A percentile compares a stretch with the other conserved stretches of the same genome.
These are phyloP conservation scores for Auanema freiburgensis DNA, from an alignment of 2,888 invertebrate species.

Conservation along the genomic window DNA sequence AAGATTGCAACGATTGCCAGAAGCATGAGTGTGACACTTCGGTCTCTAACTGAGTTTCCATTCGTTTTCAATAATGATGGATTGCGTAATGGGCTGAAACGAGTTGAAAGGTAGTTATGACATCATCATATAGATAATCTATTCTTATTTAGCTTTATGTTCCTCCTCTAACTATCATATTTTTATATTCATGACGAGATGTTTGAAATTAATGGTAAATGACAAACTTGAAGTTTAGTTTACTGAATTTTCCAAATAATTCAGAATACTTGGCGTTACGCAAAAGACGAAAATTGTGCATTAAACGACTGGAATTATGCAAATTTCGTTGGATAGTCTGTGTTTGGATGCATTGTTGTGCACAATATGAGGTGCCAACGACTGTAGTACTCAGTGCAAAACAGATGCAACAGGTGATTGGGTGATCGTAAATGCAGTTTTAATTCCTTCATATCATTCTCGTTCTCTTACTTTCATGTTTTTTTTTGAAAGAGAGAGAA, in stretches of 20 bases:
- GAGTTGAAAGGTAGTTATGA: neutral
- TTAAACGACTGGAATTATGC: conserved; percentile 31
- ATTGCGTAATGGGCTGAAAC: conserved; percentile 38
- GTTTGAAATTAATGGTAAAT: conserved; percentile 31
- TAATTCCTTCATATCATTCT: too few species aligned
- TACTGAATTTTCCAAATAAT: conserved; percentile 51
- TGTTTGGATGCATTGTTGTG: neutral
- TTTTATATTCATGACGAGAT: neutral
- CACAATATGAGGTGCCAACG: conserved; percentile 6
- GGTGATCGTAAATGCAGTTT: too few species aligned
- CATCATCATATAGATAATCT: neutral
- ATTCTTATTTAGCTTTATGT: neutral
- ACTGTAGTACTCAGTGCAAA: conserved; percentile 1
- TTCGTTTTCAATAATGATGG: conserved; percentile 44
- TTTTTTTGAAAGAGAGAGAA: too few species aligned
- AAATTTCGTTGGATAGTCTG: conserved; percentile 3
- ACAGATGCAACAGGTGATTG: too few species aligned
- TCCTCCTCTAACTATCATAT: neutral
- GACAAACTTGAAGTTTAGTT: conserved; percentile 41
- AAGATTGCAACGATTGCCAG: conserved; percentile 63
- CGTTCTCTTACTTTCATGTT: too few species aligned
- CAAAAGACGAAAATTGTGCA: conserved; percentile 56
- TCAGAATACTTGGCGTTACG: conserved; percentile 58
- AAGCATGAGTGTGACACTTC: conserved; percentile 60
- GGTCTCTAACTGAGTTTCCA: conserved; percentile 52